Evolutionary conservation across 1,140 invertebrate genomes (phyloP).

Genomic region (Centruroides sculpturatus): DNA sequence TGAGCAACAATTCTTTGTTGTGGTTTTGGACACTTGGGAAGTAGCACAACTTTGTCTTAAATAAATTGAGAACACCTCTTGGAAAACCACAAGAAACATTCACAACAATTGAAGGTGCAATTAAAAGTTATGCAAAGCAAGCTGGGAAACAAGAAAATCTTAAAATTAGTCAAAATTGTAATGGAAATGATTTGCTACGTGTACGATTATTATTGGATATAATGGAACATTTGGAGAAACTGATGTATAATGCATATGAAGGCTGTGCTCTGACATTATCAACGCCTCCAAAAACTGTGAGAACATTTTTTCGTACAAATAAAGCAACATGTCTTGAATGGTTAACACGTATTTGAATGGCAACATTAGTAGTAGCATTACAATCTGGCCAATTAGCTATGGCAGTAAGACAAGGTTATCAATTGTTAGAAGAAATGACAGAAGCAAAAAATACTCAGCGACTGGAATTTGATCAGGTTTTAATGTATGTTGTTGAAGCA

Average conservation of each 20-base stretch:
- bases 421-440: conserved; percentile 49
- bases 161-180: too few species aligned
- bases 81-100: conserved; percentile 98
- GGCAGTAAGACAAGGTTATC: conserved; percentile 60
- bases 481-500: too few species aligned
- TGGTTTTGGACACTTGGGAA: conserved; percentile 41
- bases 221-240: conserved; percentile 80
- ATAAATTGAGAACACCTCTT: conserved; percentile 75
- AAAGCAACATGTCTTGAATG: conserved; percentile 83
- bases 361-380: conserved; percentile 63
- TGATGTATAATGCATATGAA: conserved; percentile 84
- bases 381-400: conserved; percentile 60
- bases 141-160: conserved; percentile 10
- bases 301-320: conserved; percentile 87
- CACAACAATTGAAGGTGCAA: conserved; percentile 62
- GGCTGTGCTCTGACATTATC: conserved; percentile 67
- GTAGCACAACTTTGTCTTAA: conserved; percentile 74
- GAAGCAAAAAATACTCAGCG: conserved; percentile 42
- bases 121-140: conserved; percentile 54
- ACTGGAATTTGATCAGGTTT: too few species aligned
- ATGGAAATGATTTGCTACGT: conserved; percentile 39
- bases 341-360: conserved; percentile 69
- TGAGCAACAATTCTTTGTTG: background rate
- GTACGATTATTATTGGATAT: conserved; percentile 72
- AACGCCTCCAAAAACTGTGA: conserved; percentile 59